These are phyloP conservation scores for Macrosteles quadrilineatus DNA, from an alignment of 1,140 invertebrate species.

Conservation along the genomic window DNA sequence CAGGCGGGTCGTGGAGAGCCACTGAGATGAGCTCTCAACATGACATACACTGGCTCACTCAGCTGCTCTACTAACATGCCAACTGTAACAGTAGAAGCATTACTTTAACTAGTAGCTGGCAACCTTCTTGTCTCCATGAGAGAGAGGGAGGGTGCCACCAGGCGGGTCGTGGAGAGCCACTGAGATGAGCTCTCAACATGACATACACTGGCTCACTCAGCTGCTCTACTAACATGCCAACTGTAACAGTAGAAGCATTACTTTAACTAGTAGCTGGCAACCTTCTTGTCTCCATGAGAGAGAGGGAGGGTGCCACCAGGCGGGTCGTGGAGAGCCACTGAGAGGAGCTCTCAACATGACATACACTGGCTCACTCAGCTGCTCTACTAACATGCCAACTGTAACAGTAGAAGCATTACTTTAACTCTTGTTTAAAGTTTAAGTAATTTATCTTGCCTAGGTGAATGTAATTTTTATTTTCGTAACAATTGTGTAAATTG, in stretches of 20 bases:
- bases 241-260: constrained; percentile 46
- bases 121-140: constrained; percentile 69
- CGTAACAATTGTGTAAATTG: too few relatives aligned
- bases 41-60: constrained; percentile 66
- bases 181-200: constrained; percentile 57
- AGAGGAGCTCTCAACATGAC: constrained; percentile 60
- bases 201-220: constrained; percentile 67
- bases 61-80: constrained; percentile 58
- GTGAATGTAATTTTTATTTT: too few relatives aligned
- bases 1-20: constrained; percentile 62
- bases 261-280: constrained; percentile 66
- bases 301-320: constrained; percentile 66
- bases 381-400: constrained; percentile 56
- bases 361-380: constrained; percentile 67
- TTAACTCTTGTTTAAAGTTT: too few relatives aligned
- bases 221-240: constrained; percentile 56
- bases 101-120: constrained; percentile 60
- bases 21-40: constrained; percentile 55
- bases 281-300: constrained; percentile 70
- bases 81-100: constrained; percentile 48
- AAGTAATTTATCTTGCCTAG: too few relatives aligned
- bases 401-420: constrained; percentile 39
- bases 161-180: constrained; percentile 58
- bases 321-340: constrained; percentile 56
- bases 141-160: constrained; percentile 68